These are phyloP conservation scores for Meteorus colon DNA, from an alignment of 2,888 invertebrate species.

Conservation along the genomic window DNA sequence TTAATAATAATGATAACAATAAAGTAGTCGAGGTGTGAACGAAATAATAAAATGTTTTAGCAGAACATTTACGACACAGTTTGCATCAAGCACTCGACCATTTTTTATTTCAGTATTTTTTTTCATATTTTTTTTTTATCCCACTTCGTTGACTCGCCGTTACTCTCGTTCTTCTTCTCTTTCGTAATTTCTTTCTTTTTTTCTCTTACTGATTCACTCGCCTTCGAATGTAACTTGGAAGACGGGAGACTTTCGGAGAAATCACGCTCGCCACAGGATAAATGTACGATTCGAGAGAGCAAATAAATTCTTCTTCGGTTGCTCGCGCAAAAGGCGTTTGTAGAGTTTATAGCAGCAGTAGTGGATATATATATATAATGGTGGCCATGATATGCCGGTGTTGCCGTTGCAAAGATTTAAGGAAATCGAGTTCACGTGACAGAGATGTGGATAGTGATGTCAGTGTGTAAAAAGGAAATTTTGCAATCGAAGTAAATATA, in stretches of 20 bases:
- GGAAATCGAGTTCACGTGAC: constrained; percentile 30
- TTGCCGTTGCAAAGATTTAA: constrained; percentile 11
- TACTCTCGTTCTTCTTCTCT: constrained; percentile 22
- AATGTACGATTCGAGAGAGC: constrained; percentile 32
- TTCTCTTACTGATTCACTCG: constrained; percentile 18
- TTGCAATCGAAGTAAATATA: background rate
- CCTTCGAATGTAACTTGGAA: constrained; percentile 13
- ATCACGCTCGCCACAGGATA: constrained; percentile 28
- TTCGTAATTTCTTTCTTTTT: background rate
- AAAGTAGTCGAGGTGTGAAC: constrained; percentile 21
- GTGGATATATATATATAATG: background rate
- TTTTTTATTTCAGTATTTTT: constrained; percentile 4
- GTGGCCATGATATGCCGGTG: background rate
- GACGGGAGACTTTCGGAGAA: constrained; percentile 44
- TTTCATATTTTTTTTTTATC: background rate
- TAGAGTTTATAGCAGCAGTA: constrained; percentile 10
- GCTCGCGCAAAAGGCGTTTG: background rate
- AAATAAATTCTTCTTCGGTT: constrained; percentile 35
- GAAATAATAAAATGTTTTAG: constrained; percentile 23
- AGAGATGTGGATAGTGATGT: background rate
- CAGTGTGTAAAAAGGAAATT: constrained; percentile 1
- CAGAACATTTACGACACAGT: constrained; percentile 24
- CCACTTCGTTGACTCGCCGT: background rate
- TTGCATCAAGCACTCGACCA: constrained; percentile 4
- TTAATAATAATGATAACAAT: background rate